These are phyloP conservation scores for Apantesis nais DNA, from an alignment of 2,888 invertebrate species.

Conservation along the genomic window DNA sequence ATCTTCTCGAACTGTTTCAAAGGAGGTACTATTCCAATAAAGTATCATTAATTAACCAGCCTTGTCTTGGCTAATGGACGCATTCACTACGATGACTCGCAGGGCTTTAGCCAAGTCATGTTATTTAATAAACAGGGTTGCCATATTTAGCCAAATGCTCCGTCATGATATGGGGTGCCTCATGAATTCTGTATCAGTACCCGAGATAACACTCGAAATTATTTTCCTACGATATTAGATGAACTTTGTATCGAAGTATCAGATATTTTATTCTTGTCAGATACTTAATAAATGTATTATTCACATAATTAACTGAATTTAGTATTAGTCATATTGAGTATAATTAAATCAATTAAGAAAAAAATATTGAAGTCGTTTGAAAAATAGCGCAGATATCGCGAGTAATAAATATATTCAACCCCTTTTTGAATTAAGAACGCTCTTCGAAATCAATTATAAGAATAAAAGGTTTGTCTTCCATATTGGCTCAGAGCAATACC, in stretches of 20 bases:
- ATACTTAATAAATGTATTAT: background rate
- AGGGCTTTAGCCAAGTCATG: conserved; percentile 51
- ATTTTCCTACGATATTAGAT: conserved; percentile 10
- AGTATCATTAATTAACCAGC: conserved; percentile 54
- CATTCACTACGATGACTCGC: conserved; percentile 47
- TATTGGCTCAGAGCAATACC: too few species aligned
- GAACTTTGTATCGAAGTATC: background rate
- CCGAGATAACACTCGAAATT: conserved; percentile 4
- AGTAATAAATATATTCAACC: too few species aligned
- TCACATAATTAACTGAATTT: too few species aligned
- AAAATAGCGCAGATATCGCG: too few species aligned
- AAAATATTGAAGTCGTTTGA: too few species aligned
- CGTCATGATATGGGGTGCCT: conserved; percentile 12
- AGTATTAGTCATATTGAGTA: too few species aligned
- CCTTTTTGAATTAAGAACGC: too few species aligned
- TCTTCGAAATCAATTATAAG: too few species aligned
- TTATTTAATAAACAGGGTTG: conserved; percentile 49
- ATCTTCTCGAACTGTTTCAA: conserved; percentile 3
- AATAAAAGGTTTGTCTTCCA: too few species aligned
- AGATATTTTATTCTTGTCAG: background rate
- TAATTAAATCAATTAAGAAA: too few species aligned
- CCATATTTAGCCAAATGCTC: conserved; percentile 34
- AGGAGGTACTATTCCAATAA: conserved; percentile 30
- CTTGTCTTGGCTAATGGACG: conserved; percentile 64
- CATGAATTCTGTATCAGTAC: conserved; percentile 13